Percentiles rank a stretch among this genome's conserved stretches.
These are phyloP conservation scores for Cataglyphis altisquamis DNA, from an alignment of 2,888 invertebrate genomes.

Conservation along the genomic window DNA sequence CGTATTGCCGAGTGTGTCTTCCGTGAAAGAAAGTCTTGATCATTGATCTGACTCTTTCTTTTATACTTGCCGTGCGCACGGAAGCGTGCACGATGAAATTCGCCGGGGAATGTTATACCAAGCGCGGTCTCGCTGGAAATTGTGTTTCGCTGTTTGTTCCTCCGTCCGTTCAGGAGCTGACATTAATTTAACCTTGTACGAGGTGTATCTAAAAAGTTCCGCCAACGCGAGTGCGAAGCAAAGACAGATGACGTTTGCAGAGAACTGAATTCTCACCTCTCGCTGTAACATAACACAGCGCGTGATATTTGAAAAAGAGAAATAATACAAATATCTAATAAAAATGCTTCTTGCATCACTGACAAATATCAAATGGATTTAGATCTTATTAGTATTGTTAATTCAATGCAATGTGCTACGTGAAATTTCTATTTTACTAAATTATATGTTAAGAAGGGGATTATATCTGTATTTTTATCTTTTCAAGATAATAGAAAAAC, in stretches of 20 bases:
- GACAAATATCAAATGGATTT: constrained; percentile 1
- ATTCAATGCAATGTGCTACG: background rate
- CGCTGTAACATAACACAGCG: constrained; percentile 36
- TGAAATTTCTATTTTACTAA: background rate
- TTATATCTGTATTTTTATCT: background rate
- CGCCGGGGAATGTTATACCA: constrained; percentile 57
- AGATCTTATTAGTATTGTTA: background rate
- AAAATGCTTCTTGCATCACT: background rate
- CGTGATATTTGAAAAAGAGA: constrained; percentile 18
- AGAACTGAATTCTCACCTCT: constrained; percentile 54
- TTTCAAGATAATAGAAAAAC: no score
- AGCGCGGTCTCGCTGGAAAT: constrained; percentile 55
- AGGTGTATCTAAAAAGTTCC: constrained; percentile 53
- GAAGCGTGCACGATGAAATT: constrained; percentile 57
- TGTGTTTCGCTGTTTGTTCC: constrained; percentile 57
- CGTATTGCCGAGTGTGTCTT: constrained; percentile 39
- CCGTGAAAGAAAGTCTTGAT: constrained; percentile 43
- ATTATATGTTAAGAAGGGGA: background rate
- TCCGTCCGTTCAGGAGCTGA: constrained; percentile 55
- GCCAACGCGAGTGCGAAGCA: constrained; percentile 51
- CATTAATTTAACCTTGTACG: constrained; percentile 58
- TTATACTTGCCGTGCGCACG: constrained; percentile 52
- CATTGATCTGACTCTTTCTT: constrained; percentile 53
- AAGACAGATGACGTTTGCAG: constrained; percentile 55
- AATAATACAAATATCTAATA: constrained; percentile 32